Conservation (phyloP, 2,797 vertebrate species). For the Hemitrygon akajei region DNA sequence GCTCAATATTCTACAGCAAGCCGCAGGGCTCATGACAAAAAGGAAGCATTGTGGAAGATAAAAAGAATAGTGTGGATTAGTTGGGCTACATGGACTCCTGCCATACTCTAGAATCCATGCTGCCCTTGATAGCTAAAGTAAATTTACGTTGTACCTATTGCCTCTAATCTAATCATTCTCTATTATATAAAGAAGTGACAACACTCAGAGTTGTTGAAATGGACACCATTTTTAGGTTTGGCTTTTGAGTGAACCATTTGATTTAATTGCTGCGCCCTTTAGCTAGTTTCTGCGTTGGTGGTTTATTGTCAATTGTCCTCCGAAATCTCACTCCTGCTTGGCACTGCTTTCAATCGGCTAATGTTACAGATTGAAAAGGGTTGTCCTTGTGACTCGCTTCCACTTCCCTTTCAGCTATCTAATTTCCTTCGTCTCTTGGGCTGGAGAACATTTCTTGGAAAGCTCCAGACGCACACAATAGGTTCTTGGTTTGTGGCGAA, state of each 20-base stretch:
- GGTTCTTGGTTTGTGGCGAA: not conserved
- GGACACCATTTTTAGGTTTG: no score
- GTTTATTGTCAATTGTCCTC: not conserved
- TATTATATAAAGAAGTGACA: not conserved
- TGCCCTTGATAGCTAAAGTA: no score
- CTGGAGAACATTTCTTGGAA: slow-evolving; percentile 8
- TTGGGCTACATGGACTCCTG: not conserved
- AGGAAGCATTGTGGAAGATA: not conserved
- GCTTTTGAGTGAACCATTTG: not conserved
- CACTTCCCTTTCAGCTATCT: slow-evolving; percentile 13
- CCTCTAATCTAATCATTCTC: not conserved
- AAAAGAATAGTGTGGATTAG: not conserved
- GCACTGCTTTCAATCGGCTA: not conserved
- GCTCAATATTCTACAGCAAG: no score
- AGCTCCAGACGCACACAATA: not conserved
- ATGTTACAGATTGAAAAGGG: slow-evolving; percentile 7
- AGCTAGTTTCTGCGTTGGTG: not conserved
- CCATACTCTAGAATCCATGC: not conserved
- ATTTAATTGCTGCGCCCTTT: not conserved
- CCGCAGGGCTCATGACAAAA: no score
- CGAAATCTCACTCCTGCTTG: not conserved
- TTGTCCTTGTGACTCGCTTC: not conserved
- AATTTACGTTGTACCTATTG: not conserved
- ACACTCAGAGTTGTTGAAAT: not conserved
- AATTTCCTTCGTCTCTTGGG: slow-evolving; percentile 24